These are phyloP conservation scores for Ephestia elutella DNA, from an alignment of 1,140 invertebrate species.

Conservation along the genomic window DNA sequence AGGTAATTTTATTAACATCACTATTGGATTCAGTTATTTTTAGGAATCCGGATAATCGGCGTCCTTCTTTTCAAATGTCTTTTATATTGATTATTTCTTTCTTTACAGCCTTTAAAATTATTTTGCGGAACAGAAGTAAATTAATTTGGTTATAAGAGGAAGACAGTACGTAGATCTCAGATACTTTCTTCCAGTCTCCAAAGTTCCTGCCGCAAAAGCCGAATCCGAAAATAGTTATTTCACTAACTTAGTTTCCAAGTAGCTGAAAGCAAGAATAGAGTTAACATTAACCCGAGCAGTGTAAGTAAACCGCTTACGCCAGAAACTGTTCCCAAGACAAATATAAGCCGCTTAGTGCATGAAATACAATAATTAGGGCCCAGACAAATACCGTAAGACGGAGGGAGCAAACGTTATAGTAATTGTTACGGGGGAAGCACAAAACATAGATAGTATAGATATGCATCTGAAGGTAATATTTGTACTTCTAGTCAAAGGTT, in stretches of 20 bases:
- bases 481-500: background rate
- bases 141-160: too few relatives aligned
- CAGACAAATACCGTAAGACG: background rate
- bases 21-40: constrained; percentile 4
- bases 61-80: too few relatives aligned
- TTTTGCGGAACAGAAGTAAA: too few relatives aligned
- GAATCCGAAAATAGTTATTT: too few relatives aligned
- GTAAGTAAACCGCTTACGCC: background rate
- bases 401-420: background rate
- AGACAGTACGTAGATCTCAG: too few relatives aligned
- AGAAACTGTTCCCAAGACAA: constrained; percentile 1
- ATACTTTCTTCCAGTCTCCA: too few relatives aligned
- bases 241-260: background rate
- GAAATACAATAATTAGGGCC: constrained; percentile 1
- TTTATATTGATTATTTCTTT: too few relatives aligned
- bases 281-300: background rate
- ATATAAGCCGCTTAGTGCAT: constrained; percentile 1
- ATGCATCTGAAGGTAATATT: background rate
- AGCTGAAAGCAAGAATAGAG: background rate
- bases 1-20: constrained; percentile 12
- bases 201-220: too few relatives aligned
- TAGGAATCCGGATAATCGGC: background rate
- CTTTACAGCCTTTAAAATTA: too few relatives aligned
- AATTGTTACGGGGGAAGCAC: background rate
- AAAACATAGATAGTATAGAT: background rate